A percentile compares a stretch with the other conserved stretches of the same genome.
phyloP scores from a whole-genome alignment of 2,888 invertebrate species.

The Parascotia fuliginaria region DNA sequence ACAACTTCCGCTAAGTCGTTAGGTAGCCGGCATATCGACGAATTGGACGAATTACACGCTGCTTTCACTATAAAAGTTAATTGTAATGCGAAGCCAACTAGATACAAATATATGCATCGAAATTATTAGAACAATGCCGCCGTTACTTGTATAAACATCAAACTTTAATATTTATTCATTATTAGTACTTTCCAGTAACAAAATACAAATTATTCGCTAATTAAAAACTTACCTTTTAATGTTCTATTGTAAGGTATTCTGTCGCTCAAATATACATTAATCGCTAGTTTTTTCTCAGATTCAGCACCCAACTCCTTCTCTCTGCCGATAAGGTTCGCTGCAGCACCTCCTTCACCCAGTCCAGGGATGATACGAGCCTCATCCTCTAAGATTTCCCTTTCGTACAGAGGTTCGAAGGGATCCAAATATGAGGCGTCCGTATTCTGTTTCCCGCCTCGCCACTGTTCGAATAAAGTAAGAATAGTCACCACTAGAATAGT shows the following conservation, averaged over 20 bases:
- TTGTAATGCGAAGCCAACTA: constrained; percentile 9
- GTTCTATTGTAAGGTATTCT: constrained; percentile 94
- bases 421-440: constrained; percentile 54
- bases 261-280: constrained; percentile 95
- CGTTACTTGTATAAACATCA: background rate
- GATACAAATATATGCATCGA: background rate
- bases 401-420: constrained; percentile 62
- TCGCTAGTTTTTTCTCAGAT: constrained; percentile 92
- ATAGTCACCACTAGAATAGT: constrained; percentile 66
- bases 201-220: background rate
- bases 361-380: constrained; percentile 88
- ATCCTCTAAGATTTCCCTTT: constrained; percentile 86
- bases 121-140: background rate
- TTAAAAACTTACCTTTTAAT: constrained; percentile 85
- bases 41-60: background rate
- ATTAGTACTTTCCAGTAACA: constrained; percentile 4
- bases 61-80: constrained; percentile 11
- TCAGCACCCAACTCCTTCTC: constrained; percentile 89
- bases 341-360: constrained; percentile 89
- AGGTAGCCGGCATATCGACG: background rate
- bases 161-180: background rate
- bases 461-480: constrained; percentile 70
- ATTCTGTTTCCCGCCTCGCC: constrained; percentile 72
- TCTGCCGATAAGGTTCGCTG: constrained; percentile 88
- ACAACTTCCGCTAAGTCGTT: background rate